phyloP scores from a whole-genome alignment of 2,797 vertebrate species.

The Alcedo atthis region DNA sequence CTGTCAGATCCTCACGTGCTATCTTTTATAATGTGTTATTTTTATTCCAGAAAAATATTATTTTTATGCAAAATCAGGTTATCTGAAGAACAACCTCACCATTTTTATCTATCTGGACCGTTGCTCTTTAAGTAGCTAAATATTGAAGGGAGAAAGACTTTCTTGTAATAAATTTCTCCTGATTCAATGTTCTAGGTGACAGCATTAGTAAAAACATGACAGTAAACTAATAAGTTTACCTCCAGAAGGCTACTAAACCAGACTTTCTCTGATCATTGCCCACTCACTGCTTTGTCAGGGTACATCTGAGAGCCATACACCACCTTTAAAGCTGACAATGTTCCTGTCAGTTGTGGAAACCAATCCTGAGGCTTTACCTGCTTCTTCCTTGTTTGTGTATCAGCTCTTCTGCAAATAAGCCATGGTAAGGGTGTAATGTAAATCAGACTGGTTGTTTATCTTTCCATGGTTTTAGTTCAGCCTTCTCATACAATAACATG shows the following conservation, averaged over 20 bases:
- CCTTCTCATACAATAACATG: background rate
- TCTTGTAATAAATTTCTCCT: background rate
- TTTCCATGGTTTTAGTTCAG: background rate
- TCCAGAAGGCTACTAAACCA: background rate
- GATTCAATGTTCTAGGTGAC: background rate
- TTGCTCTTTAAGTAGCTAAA: background rate
- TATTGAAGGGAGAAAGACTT: background rate
- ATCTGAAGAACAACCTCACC: background rate
- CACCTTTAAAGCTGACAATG: background rate
- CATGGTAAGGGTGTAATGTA: accelerated
- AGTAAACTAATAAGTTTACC: background rate
- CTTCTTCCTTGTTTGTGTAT: background rate
- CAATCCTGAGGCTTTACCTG: background rate
- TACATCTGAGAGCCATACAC: background rate
- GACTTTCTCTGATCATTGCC: background rate
- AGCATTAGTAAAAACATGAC: background rate
- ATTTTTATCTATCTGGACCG: background rate
- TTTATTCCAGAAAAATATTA: background rate
- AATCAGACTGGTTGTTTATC: background rate
- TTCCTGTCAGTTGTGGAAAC: background rate
- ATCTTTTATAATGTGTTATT: background rate
- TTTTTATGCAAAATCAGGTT: background rate
- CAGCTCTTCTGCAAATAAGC: background rate
- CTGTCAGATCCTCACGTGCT: background rate
- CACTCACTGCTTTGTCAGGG: background rate